Evolutionary conservation across 2,113 vertebrate species (phyloP).

Genomic region (Dendrocopos noguchii): DNA sequence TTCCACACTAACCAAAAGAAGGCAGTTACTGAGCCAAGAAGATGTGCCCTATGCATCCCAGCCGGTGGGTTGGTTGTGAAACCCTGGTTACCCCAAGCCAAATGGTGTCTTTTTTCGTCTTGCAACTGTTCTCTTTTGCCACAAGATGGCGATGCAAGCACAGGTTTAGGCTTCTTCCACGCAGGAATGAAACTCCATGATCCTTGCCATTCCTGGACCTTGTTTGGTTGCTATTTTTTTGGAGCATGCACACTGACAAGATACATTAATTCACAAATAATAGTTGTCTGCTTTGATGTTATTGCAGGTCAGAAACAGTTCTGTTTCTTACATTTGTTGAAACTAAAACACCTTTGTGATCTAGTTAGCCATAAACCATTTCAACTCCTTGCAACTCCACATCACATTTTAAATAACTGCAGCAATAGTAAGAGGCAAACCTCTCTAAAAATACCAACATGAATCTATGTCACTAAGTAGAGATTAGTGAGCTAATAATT

Average conservation of each 20-base stretch:
- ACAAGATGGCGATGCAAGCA: slow-evolving; percentile 43
- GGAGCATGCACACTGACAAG: background rate
- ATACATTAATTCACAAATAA: background rate
- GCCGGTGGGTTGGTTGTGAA: background rate
- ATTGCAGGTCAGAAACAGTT: background rate
- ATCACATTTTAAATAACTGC: background rate
- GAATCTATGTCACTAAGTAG: background rate
- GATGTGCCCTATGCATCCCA: background rate
- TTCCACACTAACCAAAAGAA: background rate
- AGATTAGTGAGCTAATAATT: background rate
- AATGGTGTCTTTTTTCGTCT: rapidly evolving
- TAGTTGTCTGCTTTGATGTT: background rate
- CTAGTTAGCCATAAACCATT: background rate
- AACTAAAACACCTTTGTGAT: background rate
- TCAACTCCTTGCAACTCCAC: background rate
- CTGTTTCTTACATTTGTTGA: background rate
- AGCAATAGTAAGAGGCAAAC: background rate
- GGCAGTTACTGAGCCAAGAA: background rate
- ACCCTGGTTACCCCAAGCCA: background rate
- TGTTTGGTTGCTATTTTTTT: background rate
- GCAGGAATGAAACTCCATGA: background rate
- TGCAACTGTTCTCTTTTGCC: background rate
- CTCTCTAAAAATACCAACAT: background rate
- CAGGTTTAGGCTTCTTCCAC: background rate
- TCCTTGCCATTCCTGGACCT: background rate